Evolutionary conservation across 1,140 invertebrate genomes (phyloP), one percentile per base, ranked within the genome.

Genomic region (Drosophila azteca): DNA sequence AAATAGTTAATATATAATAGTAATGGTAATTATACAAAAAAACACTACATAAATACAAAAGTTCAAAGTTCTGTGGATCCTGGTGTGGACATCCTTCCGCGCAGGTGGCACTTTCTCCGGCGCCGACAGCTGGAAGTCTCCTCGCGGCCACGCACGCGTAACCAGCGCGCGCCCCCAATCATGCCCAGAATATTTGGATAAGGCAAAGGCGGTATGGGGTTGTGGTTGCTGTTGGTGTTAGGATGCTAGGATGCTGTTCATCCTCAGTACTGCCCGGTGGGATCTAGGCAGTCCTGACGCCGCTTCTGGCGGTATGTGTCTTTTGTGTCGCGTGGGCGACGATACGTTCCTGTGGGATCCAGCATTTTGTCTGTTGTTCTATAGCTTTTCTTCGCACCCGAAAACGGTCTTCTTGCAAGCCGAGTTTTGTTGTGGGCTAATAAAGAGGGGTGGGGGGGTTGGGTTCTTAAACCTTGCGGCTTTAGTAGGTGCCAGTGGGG

Each of bases 51-150:
- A 84, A 84, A 84, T 84, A 84, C 80, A 84, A 72, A 84, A 51
- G 63, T 53, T 68, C 48, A 35, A 60, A 50, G 46, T 46, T 17
- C 8, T 31, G 26, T 61, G 20, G 48, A n/a, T 44, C 35, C 41
- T 20, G 17, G 17, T 1, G 17, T 20, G 11, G 35, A 39, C 35
- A 13, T 39, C 35, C 35, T 5, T 4, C 35, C 35, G 35, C 35
- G 3, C 5, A 13, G 35, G 35, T 43, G 17, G 59, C 52, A 78
- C 78, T 90, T 90, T 91, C 91, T 91, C 73, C 91, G 71, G 22
- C 90, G 84, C 53, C 91, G 74, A 44, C 91, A 92, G 66, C 91
- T 92, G 74, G 91, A 92, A 70, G 91, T 92, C 88, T 92, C 91
- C 83, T 92, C 91, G 68, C 90, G 84, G 79, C 91, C 91, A 51